A percentile compares a stretch with the other conserved stretches of the same genome.
phyloP scores from a whole-genome alignment of 2,888 invertebrate species.

The Ceriagrion tenellum region DNA sequence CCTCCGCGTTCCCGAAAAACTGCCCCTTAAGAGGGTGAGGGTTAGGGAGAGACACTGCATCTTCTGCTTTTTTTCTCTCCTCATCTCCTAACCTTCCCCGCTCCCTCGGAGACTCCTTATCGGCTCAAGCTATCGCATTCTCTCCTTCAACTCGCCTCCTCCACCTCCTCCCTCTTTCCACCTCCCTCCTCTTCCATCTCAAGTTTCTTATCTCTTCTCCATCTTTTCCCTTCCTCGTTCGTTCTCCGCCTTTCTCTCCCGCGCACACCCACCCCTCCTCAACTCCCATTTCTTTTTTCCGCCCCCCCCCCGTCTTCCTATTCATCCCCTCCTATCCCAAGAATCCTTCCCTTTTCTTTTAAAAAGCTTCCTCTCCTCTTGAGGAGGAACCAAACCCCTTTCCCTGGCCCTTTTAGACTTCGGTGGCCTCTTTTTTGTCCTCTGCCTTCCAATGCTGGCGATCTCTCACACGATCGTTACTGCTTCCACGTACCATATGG shows the following conservation, averaged over 20 bases:
- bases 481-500: slow-evolving; percentile 52
- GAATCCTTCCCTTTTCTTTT: neutral
- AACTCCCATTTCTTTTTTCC: no score
- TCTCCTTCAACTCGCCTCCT: neutral
- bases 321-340: neutral
- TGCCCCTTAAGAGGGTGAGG: neutral
- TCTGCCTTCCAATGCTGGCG: neutral
- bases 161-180: neutral
- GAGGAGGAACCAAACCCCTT: neutral
- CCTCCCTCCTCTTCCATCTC: neutral
- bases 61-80: neutral
- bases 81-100: neutral
- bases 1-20: slow-evolving; percentile 47
- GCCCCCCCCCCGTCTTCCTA: no score
- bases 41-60: slow-evolving; percentile 3
- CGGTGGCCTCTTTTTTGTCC: neutral
- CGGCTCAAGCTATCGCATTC: slow-evolving; percentile 41
- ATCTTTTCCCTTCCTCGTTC: neutral
- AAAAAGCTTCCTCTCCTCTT: neutral
- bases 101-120: slow-evolving; percentile 28
- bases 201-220: neutral
- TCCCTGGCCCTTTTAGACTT: slow-evolving; percentile 1
- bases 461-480: slow-evolving; percentile 49
- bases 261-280: no score
- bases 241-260: no score